Percentiles rank a stretch among this genome's conserved stretches.
These are phyloP conservation scores for Ameiurus melas DNA, from an alignment of 2,113 vertebrate species.

Conservation along the genomic window DNA sequence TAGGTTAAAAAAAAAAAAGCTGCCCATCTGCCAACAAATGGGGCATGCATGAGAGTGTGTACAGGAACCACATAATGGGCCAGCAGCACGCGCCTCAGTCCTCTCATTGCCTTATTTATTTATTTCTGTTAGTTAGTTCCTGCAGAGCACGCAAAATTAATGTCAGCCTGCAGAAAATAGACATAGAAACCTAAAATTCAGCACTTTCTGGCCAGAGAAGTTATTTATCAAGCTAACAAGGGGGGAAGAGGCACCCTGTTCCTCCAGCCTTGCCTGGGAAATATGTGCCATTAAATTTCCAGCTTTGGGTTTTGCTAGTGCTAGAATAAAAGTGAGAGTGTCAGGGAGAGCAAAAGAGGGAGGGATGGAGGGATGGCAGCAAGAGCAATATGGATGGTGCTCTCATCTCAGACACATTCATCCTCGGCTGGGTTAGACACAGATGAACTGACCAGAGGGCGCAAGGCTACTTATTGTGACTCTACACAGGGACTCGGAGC, in stretches of 20 bases:
- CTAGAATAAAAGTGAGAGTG: conserved; percentile 67
- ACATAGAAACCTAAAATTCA: conserved; percentile 95
- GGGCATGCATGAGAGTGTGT: conserved; percentile 35
- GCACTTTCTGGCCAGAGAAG: conserved; percentile 93
- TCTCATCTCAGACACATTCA: conserved; percentile 53
- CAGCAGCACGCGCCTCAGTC: conserved; percentile 32
- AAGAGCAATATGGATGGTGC: conserved; percentile 54
- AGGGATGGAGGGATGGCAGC: conserved; percentile 62
- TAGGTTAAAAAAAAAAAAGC: conserved; percentile 27
- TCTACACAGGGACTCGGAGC: conserved; percentile 18
- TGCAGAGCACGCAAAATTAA: conserved; percentile 97
- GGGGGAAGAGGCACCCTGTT: conserved; percentile 90
- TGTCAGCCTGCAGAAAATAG: conserved; percentile 97
- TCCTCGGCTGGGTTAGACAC: conserved; percentile 36
- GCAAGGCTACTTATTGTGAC: conserved; percentile 32
- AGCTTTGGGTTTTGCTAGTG: conserved; percentile 80
- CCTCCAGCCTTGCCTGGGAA: conserved; percentile 80
- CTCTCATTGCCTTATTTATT: conserved; percentile 69
- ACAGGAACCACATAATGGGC: conserved; percentile 44
- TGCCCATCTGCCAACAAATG: conserved; percentile 44
- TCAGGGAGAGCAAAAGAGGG: conserved; percentile 87
- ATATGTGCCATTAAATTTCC: conserved; percentile 94
- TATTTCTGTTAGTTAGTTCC: conserved; percentile 93
- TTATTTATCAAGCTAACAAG: conserved; percentile 99
- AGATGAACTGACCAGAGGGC: conserved; percentile 49